A percentile compares a stretch with the other conserved stretches of the same genome.
Conservation (phyloP, 1,140 invertebrate genomes). For the Drosophila ananassae region DNA sequence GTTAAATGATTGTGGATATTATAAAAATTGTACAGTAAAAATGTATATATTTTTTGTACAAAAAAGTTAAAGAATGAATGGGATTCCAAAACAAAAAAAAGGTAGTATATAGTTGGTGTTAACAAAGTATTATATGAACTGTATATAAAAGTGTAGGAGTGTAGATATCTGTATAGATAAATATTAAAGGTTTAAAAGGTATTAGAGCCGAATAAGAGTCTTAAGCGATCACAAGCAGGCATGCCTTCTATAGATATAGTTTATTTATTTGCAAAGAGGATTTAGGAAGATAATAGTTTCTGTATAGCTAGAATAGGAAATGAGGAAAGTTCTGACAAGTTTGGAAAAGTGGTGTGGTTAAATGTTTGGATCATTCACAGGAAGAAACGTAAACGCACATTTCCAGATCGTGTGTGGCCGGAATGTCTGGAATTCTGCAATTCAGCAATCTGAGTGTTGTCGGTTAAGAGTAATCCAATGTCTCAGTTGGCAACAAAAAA, state of each 20-base stretch:
- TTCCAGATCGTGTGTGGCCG: slow-evolving; percentile 38
- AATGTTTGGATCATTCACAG: slow-evolving; percentile 21
- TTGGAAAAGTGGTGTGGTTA: slow-evolving; percentile 20
- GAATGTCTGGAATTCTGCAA: slow-evolving; percentile 6
- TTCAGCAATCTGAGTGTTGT: slow-evolving; percentile 34
- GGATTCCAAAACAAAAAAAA: background rate
- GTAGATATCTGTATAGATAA: slow-evolving; percentile 4
- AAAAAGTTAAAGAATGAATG: too few species aligned
- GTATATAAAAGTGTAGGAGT: slow-evolving; percentile 1
- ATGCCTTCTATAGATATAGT: slow-evolving; percentile 43
- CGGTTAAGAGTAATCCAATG: slow-evolving; percentile 51
- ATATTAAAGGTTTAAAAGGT: slow-evolving; percentile 1
- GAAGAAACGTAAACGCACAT: slow-evolving; percentile 63
- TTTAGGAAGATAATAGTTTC: slow-evolving; percentile 16
- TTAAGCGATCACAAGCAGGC: slow-evolving; percentile 67
- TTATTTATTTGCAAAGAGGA: slow-evolving; percentile 16
- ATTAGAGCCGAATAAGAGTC: slow-evolving; percentile 4
- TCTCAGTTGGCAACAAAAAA: slow-evolving; percentile 19
- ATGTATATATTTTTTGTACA: too few species aligned
- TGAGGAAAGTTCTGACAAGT: slow-evolving; percentile 23
- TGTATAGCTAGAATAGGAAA: slow-evolving; percentile 16
- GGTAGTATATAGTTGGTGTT: background rate
- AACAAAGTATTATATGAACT: background rate
- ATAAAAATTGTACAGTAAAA: background rate
- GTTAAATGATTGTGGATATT: slow-evolving; percentile 3